Conservation (phyloP, 1,140 invertebrate species). For the Harpegnathos saltator region DNA sequence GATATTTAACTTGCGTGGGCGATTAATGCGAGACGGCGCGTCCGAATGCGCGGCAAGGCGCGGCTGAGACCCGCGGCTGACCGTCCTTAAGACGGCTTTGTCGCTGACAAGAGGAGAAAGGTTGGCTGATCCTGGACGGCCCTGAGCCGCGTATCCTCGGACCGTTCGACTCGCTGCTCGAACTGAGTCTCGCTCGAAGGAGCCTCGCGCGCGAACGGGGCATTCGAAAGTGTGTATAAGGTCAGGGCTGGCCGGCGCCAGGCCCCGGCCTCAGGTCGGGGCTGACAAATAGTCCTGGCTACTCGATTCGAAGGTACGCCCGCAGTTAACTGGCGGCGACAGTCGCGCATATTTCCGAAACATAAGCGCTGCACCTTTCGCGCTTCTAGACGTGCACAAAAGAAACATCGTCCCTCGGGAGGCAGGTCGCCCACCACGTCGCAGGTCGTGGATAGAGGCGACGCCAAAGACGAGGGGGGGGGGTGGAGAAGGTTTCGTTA, state of each 20-base stretch:
- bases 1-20: too few species aligned
- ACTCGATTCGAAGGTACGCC: neutral
- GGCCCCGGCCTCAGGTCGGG: neutral
- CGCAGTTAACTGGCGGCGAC: neutral
- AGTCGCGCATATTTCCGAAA: neutral
- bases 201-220: constrained; percentile 49
- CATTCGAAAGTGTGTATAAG: constrained; percentile 71
- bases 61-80: constrained; percentile 1
- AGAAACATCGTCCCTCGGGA: neutral
- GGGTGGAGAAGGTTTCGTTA: neutral
- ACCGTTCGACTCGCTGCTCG: constrained; percentile 57
- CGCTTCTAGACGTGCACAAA: neutral
- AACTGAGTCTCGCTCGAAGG: too few species aligned
- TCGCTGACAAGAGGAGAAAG: constrained; percentile 70
- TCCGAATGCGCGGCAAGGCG: neutral
- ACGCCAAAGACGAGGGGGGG: too few species aligned
- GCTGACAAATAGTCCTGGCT: constrained; percentile 35
- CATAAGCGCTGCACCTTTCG: neutral
- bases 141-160: constrained; percentile 77
- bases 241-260: constrained; percentile 72
- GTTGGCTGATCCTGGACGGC: constrained; percentile 74
- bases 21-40: too few species aligned
- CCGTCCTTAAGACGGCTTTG: constrained; percentile 28
- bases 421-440: too few species aligned
- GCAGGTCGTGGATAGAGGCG: too few species aligned